Base-by-base conservation (phyloP, 1,140 invertebrate species). In the Tetranychus urticae region DNA sequence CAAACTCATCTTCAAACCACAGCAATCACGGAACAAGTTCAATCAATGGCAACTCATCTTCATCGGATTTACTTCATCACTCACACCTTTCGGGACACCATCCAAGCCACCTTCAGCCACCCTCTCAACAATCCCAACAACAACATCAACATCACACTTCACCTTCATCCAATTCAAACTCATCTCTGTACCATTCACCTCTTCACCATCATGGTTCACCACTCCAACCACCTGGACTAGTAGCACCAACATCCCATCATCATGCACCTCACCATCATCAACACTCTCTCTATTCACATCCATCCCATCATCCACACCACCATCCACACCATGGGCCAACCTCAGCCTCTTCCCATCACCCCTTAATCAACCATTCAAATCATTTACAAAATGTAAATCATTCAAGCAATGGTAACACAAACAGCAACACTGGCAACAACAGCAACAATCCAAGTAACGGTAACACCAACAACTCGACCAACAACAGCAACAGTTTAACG, bases 111-210 rank as follows among this genome's bases (percentile, higher is more conserved):
- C 50, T 10, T 34, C 48, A 57, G 36, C 14, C 52, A n/a, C 55
- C 14, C 52, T 45, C 48, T 2, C 60, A 61, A 36, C 52, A 60
- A 33, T 23, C 6, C 2, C 50, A 54, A 42, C 23, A 10, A 13
- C 64, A 65, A 58, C 63, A 66, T 58, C 61, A 10, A 13, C 13
- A 36, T 31, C 46, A 35, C 65, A 33, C 8, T n/a, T 62, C 64
- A 42, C 56, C 58, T 33, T 60, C 62, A 56, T 64, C 58, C n/a
- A 63, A 64, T 13, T 60, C 39, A 61, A 61, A 82, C 68, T 80
- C 81, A 81, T 78, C 82, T 70, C 73, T 79, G 45, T 80, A 79
- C 65, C 77, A 78, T 66, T 76, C 73, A 61, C 70, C 73, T 2
- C 71, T 70, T 2, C 74, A 74, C 3, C 75, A 76, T 74, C 69